These are phyloP conservation scores for Sciurus niger DNA, from an alignment of 2,113 vertebrate genomes.

Conservation along the genomic window DNA sequence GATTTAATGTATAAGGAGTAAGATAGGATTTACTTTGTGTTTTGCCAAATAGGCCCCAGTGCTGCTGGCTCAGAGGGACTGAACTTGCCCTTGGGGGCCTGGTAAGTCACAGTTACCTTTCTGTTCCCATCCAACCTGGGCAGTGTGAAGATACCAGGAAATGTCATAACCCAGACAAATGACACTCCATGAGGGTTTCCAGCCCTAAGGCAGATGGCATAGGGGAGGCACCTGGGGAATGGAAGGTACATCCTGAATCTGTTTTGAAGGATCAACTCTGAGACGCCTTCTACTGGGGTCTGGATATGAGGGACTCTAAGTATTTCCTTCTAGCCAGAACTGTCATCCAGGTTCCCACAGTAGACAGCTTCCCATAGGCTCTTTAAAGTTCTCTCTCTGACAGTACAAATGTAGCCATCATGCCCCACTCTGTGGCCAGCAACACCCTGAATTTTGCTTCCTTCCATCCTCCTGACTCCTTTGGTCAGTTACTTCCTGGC, in stretches of 20 bases:
- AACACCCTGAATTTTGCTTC: neutral
- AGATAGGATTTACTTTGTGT: conserved; percentile 21
- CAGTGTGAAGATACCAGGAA: neutral
- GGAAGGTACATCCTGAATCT: neutral
- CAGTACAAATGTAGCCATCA: neutral
- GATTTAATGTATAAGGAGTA: neutral
- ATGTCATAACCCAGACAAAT: neutral
- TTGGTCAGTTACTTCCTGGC: neutral
- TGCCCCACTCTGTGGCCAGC: neutral
- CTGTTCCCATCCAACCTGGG: neutral
- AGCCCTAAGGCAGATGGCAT: neutral
- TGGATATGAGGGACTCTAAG: neutral
- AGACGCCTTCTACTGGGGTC: neutral
- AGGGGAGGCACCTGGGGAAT: neutral
- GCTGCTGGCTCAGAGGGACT: neutral
- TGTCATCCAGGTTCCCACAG: neutral
- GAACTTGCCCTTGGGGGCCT: neutral
- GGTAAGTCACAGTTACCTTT: neutral
- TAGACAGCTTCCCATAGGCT: neutral
- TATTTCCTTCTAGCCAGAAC: neutral
- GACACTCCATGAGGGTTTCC: neutral
- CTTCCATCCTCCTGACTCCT: neutral
- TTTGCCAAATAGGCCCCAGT: neutral
- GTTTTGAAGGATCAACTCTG: neutral
- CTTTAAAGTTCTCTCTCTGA: neutral